Conservation (phyloP, 2,113 vertebrate genomes). For the Xenotilapia leptura region DNA sequence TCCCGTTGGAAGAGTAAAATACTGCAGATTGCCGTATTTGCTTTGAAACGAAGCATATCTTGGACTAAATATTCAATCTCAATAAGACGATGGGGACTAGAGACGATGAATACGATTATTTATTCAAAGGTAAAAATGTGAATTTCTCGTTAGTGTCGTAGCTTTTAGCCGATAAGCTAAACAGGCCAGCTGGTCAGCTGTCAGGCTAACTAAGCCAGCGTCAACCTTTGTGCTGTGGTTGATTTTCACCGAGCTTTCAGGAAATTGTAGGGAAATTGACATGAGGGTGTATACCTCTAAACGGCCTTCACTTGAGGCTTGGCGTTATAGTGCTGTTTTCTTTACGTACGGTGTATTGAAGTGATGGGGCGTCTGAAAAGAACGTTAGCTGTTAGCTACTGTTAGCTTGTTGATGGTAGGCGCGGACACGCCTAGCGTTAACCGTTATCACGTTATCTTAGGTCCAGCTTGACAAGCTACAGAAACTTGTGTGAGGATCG, state of each 20-base stretch:
- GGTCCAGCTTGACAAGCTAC: neutral
- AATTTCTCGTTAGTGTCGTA: neutral
- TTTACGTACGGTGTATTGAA: neutral
- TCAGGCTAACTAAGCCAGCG: constrained; percentile 23
- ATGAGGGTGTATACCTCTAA: accelerated
- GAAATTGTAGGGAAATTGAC: neutral
- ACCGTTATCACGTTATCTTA: constrained; percentile 5
- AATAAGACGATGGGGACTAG: constrained; percentile 82
- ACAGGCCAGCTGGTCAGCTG: constrained; percentile 31
- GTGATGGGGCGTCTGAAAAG: neutral
- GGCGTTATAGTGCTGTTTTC: accelerated
- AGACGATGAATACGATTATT: constrained; percentile 96
- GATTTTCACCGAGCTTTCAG: neutral
- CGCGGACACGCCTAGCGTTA: constrained; percentile 52
- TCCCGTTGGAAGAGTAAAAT: constrained; percentile 38
- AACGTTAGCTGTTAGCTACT: neutral
- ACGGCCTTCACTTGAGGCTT: accelerated
- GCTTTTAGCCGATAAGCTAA: constrained; percentile 19
- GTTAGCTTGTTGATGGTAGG: constrained; percentile 22
- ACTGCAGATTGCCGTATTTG: neutral
- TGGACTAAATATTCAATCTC: neutral
- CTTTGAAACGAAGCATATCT: neutral
- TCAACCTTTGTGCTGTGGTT: constrained; percentile 38
- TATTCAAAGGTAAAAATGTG: constrained; percentile 89
- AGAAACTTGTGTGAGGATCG: neutral